Percentiles rank a stretch among this genome's conserved stretches.
Evolutionary conservation across 2,113 vertebrate species (phyloP).

Genomic region (Ctenodactylus gundi): DNA sequence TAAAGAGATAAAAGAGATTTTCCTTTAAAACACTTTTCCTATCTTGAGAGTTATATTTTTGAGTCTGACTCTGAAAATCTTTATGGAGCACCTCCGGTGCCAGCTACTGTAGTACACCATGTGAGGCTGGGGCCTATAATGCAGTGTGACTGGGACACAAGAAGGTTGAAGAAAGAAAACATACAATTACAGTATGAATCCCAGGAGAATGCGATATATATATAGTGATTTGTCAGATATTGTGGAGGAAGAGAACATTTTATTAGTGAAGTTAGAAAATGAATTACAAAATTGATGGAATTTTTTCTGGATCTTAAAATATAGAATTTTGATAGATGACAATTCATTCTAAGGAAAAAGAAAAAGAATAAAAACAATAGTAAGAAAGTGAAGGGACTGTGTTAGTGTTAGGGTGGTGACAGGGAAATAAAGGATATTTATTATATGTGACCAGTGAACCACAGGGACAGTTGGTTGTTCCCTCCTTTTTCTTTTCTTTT

Average conservation of each 20-base stretch:
- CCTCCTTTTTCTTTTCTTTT: not conserved
- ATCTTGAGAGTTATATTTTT: not conserved
- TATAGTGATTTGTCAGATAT: not conserved
- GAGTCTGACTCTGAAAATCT: constrained; percentile 7
- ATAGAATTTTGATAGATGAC: not conserved
- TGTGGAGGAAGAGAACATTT: not conserved
- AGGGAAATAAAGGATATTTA: not conserved
- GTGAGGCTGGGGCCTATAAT: not conserved
- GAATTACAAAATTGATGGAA: not conserved
- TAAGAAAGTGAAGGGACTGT: not conserved
- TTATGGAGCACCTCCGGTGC: not conserved
- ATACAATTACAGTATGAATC: not conserved
- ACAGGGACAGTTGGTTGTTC: not conserved
- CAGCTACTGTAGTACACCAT: not conserved
- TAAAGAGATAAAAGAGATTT: not conserved
- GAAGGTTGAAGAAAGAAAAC: not conserved
- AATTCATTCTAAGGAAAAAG: not conserved
- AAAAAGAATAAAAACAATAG: not conserved
- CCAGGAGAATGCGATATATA: not conserved
- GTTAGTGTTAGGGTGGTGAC: not conserved
- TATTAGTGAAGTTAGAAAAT: not conserved
- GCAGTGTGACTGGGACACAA: not conserved
- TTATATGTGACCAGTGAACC: not conserved
- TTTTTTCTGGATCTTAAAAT: not conserved
- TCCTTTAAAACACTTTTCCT: not conserved